Evolutionary conservation across 2,797 vertebrate species (phyloP).

Genomic region (Otus scops): DNA sequence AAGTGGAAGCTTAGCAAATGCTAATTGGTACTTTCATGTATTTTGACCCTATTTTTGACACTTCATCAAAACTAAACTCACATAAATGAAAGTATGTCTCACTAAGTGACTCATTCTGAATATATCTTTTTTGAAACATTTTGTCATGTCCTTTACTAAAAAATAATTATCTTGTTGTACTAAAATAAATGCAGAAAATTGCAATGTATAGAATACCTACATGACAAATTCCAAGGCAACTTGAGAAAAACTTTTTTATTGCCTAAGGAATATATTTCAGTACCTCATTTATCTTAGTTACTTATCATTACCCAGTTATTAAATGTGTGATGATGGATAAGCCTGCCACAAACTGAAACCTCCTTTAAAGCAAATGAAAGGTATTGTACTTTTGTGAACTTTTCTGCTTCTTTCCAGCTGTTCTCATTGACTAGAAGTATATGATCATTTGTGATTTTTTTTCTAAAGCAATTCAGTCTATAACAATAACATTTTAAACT

Average conservation of each 20-base stretch:
- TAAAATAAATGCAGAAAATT: neutral
- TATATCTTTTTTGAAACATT: neutral
- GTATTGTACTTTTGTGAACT: neutral
- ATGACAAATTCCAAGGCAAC: neutral
- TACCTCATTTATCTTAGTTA: neutral
- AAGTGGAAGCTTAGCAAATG: neutral
- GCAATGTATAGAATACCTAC: neutral
- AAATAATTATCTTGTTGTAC: neutral
- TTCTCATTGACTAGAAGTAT: neutral
- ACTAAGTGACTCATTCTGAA: neutral
- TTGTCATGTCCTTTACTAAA: neutral
- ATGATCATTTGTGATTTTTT: neutral
- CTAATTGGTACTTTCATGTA: neutral
- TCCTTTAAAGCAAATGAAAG: neutral
- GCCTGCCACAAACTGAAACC: neutral
- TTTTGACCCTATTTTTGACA: neutral
- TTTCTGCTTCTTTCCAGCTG: neutral
- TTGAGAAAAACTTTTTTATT: neutral
- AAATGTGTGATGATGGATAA: neutral
- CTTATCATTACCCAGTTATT: neutral
- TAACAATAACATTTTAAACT: neutral
- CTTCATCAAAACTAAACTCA: neutral
- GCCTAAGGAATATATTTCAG: neutral
- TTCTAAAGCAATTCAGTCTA: neutral
- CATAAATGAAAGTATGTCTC: neutral